Conservation (phyloP, 2,888 invertebrate genomes). For the Melangyna quadrimaculata region DNA sequence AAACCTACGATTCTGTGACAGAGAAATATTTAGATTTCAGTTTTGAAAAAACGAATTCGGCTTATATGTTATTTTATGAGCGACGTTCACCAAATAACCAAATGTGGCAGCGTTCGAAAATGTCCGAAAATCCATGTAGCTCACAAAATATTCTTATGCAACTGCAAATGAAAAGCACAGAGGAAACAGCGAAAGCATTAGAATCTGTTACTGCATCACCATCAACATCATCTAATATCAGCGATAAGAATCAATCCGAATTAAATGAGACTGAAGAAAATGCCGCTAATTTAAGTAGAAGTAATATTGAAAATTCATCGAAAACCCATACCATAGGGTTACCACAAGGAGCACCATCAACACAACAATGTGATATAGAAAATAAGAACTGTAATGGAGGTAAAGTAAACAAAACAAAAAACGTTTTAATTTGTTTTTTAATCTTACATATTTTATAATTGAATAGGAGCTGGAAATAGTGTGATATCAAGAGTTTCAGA, state of each 20-base stretch:
- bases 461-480: conserved; percentile 31
- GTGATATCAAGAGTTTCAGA: conserved; percentile 55
- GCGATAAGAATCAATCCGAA: conserved; percentile 48
- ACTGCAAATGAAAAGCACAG: conserved; percentile 45
- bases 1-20: conserved; percentile 97
- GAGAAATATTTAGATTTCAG: conserved; percentile 99
- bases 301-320: conserved; percentile 60
- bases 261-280: conserved; percentile 65
- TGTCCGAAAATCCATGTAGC: conserved; percentile 60
- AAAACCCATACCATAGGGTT: conserved; percentile 77
- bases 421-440: neutral
- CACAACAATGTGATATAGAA: conserved; percentile 80
- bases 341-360: conserved; percentile 73
- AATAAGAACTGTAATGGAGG: conserved; percentile 73
- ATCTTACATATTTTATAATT: neutral
- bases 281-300: conserved; percentile 68
- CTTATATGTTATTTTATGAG: conserved; percentile 98
- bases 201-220: conserved; percentile 19
- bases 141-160: conserved; percentile 53
- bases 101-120: conserved; percentile 42
- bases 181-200: conserved; percentile 28
- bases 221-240: conserved; percentile 47
- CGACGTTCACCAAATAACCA: conserved; percentile 83
- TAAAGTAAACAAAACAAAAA: conserved; percentile 22
- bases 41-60: conserved; percentile 98